Conservation (phyloP, 2,888 invertebrate species). For the Arge pagana region DNA sequence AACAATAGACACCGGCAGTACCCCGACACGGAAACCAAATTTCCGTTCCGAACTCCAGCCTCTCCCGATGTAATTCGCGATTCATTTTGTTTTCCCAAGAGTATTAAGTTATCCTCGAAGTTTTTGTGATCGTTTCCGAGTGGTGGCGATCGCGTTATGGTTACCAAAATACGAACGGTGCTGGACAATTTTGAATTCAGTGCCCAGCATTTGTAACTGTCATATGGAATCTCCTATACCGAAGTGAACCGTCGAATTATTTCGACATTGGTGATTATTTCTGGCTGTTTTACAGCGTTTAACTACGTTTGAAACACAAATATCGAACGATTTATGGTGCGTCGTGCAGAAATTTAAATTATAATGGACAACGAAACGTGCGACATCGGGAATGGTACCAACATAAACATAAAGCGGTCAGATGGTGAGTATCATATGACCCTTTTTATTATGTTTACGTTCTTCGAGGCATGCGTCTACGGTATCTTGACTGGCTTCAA, state of each 20-base stretch:
- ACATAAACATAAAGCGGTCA: constrained; percentile 86
- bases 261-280: constrained; percentile 22
- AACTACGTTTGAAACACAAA: constrained; percentile 4
- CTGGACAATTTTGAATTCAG: constrained; percentile 42
- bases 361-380: constrained; percentile 50
- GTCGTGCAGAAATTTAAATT: constrained; percentile 36
- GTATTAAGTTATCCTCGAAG: constrained; percentile 9
- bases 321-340: constrained; percentile 24
- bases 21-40: constrained; percentile 45
- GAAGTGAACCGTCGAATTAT: constrained; percentile 23
- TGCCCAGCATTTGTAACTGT: constrained; percentile 46
- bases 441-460: constrained; percentile 14
- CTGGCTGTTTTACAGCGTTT: constrained; percentile 22
- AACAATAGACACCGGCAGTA: constrained; percentile 49
- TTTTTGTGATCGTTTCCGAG: constrained; percentile 16
- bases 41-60: constrained; percentile 30
- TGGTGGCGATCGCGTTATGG: constrained; percentile 9
- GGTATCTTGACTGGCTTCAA: constrained; percentile 37
- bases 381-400: constrained; percentile 72
- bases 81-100: constrained; percentile 11
- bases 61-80: constrained; percentile 22
- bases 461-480: constrained; percentile 15
- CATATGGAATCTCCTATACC: constrained; percentile 31
- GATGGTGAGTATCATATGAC: constrained; percentile 70
- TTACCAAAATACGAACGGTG: constrained; percentile 14